A percentile compares a stretch with the other conserved stretches of the same genome.
Conservation (phyloP, 1,140 invertebrate genomes). For the Drosophila sproati region DNA sequence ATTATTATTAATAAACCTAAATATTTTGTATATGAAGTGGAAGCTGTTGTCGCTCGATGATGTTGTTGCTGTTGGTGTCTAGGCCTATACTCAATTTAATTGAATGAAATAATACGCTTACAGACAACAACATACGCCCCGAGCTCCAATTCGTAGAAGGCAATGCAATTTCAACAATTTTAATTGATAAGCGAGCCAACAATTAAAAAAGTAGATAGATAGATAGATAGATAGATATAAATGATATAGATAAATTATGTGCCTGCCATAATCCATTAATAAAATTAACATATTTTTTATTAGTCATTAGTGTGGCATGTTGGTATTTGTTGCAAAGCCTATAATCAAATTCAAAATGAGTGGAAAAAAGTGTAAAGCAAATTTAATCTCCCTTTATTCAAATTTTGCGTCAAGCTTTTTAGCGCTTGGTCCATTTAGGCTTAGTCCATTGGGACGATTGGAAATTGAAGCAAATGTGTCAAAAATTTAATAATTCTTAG, state of each 20-base stretch:
- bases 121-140: constrained; percentile 16
- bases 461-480: constrained; percentile 47
- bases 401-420: constrained; percentile 65
- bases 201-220: constrained; percentile 21
- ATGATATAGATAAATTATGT: constrained; percentile 57
- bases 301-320: constrained; percentile 54
- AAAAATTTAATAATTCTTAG: constrained; percentile 69
- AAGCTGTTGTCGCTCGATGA: constrained; percentile 41
- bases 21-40: constrained; percentile 65
- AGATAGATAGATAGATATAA: constrained; percentile 9
- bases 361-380: constrained; percentile 29
- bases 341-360: constrained; percentile 10
- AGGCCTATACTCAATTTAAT: constrained; percentile 58
- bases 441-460: constrained; percentile 27
- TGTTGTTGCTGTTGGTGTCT: constrained; percentile 51
- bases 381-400: constrained; percentile 71
- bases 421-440: constrained; percentile 30
- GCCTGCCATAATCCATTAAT: constrained; percentile 74
- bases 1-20: constrained; percentile 84
- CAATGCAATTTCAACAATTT: constrained; percentile 77
- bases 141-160: neutral
- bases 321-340: neutral
- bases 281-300: constrained; percentile 74
- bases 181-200: constrained; percentile 78
- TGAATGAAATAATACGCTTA: constrained; percentile 78